Evolutionary conservation across 2,113 vertebrate species (phyloP).

Genomic region (Penelope pileata): DNA sequence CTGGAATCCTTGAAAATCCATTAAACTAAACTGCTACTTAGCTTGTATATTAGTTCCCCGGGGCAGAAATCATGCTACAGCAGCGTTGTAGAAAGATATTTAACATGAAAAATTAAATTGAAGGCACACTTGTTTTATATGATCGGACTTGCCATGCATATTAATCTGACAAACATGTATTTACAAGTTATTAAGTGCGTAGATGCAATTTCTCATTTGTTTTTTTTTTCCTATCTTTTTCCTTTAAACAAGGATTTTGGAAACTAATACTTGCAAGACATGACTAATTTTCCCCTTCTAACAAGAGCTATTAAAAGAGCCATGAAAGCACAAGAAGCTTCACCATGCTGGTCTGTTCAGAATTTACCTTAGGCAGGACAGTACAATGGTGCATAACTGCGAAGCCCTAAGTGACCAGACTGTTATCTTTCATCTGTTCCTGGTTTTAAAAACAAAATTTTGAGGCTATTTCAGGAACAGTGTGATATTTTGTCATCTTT

Average conservation of each 20-base stretch:
- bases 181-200: conserved; percentile 9
- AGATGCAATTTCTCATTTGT: neutral
- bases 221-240: neutral
- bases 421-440: neutral
- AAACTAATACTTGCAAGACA: neutral
- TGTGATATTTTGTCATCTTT: neutral
- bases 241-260: neutral
- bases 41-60: conserved; percentile 39
- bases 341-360: neutral
- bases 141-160: conserved; percentile 10
- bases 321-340: neutral
- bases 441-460: neutral
- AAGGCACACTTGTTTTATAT: neutral
- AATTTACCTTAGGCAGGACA: neutral
- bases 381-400: neutral
- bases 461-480: neutral
- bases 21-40: conserved; percentile 38
- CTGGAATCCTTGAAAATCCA: conserved; percentile 51
- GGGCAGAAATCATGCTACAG: neutral
- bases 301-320: neutral
- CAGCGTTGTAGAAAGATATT: conserved; percentile 9
- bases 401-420: neutral
- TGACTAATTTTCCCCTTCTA: neutral
- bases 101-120: conserved; percentile 1
- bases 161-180: conserved; percentile 20